Conservation (phyloP, 2,888 invertebrate genomes). For the Lamellibrachia satsuma region DNA sequence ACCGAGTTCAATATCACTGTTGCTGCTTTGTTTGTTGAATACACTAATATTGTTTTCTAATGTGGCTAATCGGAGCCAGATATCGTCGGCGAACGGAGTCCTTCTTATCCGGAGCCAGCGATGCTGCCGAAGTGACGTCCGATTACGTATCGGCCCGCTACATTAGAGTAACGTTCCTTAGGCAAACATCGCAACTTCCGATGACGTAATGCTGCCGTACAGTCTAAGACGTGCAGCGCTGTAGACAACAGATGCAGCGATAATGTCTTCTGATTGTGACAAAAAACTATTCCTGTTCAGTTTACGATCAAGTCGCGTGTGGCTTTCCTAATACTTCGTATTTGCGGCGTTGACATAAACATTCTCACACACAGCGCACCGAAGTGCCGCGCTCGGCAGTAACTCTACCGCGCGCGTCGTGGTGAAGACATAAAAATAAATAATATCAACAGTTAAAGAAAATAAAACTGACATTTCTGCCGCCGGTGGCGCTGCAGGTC, state of each 20-base stretch:
- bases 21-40: neutral
- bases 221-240: neutral
- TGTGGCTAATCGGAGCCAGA: neutral
- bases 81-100: neutral
- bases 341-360: neutral
- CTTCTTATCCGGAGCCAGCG: neutral
- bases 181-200: neutral
- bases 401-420: neutral
- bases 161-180: neutral
- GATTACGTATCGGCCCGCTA: neutral
- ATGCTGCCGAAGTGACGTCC: neutral
- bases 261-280: neutral
- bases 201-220: neutral
- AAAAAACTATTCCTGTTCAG: neutral
- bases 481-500: neutral
- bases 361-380: too few species aligned
- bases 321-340: neutral
- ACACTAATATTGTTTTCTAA: neutral
- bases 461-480: neutral
- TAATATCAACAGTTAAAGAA: neutral
- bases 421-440: neutral
- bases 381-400: too few species aligned
- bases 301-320: neutral
- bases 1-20: neutral
- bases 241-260: neutral